phyloP scores from a whole-genome alignment of 1,140 invertebrate species.

The Apis laboriosa region DNA sequence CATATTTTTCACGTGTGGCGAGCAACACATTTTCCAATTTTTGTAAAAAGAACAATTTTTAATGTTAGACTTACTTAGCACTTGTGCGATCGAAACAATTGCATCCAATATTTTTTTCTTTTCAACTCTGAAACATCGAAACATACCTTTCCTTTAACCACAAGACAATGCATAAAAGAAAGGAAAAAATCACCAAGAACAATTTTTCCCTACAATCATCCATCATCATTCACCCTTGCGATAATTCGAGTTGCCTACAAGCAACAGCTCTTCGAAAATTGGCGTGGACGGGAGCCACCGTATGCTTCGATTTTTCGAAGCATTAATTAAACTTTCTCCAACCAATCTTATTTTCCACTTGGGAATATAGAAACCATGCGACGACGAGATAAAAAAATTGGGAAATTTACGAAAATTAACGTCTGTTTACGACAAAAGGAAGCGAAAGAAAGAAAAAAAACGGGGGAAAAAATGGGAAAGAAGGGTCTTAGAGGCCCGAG shows the following conservation, averaged over 20 bases:
- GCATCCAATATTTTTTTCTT: no score
- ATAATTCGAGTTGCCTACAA: not conserved
- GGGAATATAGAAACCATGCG: constrained; percentile 38
- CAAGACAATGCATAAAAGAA: not conserved
- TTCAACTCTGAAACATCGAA: no score
- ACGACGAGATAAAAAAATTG: not conserved
- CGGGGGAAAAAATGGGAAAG: not conserved
- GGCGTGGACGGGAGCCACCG: not conserved
- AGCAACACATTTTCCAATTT: no score
- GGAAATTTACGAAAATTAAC: not conserved
- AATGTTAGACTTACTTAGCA: no score
- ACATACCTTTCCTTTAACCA: not conserved
- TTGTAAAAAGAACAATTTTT: no score
- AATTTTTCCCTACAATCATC: no score
- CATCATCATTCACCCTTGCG: not conserved
- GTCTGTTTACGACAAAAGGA: no score
- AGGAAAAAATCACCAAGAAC: no score
- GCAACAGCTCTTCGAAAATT: not conserved
- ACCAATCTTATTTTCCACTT: constrained; percentile 42
- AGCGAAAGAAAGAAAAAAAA: no score
- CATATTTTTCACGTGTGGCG: not conserved
- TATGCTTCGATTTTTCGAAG: not conserved
- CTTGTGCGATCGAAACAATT: no score
- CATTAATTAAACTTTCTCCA: constrained; percentile 34
- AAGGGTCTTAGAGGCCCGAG: not conserved